Evolutionary conservation across 2,888 invertebrate genomes (phyloP).

Genomic region (Tetanocera ferruginea): DNA sequence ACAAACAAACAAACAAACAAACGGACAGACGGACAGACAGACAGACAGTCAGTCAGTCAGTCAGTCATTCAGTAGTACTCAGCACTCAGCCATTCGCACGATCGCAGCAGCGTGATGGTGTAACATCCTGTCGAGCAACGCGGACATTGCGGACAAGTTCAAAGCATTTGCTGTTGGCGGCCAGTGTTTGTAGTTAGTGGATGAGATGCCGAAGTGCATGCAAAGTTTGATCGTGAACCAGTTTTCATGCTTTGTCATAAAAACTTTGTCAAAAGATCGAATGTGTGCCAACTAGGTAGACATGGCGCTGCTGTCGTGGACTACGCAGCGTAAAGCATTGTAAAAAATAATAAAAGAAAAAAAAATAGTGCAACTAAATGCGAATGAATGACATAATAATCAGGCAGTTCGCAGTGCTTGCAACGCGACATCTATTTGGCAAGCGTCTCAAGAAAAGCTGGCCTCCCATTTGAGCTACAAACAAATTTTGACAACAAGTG

Average conservation of each 20-base stretch:
- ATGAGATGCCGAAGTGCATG: neutral
- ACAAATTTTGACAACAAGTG: neutral
- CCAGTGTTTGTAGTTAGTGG: neutral
- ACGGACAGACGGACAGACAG: neutral
- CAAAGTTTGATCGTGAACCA: conserved; percentile 43
- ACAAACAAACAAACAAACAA: neutral
- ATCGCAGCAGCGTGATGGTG: conserved; percentile 8
- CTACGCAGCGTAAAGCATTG: neutral
- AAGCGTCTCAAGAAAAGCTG: neutral
- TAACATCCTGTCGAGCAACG: conserved; percentile 7
- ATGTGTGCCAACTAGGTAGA: conserved; percentile 34
- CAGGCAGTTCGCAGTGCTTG: neutral
- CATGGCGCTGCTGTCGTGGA: conserved; percentile 2
- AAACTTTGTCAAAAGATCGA: conserved; percentile 6
- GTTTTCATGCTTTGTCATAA: conserved; percentile 33
- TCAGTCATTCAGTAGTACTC: neutral
- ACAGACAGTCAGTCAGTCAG: neutral
- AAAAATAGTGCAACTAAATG: neutral
- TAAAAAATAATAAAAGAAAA: neutral
- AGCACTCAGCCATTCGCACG: neutral
- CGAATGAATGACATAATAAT: conserved; percentile 22
- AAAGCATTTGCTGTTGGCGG: conserved; percentile 12
- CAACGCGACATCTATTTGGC: conserved; percentile 1
- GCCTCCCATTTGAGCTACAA: neutral
- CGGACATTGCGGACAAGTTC: conserved; percentile 26